These are phyloP conservation scores for Luidia sarsii DNA, from an alignment of 53 echinoderm and acorn worm species.

Conservation along the genomic window DNA sequence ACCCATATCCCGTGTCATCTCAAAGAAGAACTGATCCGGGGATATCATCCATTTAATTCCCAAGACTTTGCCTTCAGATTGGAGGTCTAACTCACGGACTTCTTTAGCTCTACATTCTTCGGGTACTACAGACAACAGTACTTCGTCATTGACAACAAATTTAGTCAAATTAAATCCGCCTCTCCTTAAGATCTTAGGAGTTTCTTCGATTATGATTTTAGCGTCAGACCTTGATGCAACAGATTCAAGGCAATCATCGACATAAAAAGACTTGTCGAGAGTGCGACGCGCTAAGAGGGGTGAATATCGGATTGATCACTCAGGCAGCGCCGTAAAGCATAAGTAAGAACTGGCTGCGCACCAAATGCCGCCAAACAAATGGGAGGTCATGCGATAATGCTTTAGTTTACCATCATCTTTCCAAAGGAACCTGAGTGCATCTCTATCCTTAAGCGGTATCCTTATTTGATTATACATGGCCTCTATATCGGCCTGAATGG, in stretches of 20 bases:
- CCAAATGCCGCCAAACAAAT: constrained; percentile 19
- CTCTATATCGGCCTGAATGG: no score
- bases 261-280: constrained; percentile 16
- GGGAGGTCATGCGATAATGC: neutral
- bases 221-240: constrained; percentile 5
- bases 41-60: constrained; percentile 44
- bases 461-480: no score
- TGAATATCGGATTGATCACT: neutral
- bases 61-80: constrained; percentile 4
- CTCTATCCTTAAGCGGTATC: no score
- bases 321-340: neutral
- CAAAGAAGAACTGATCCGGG: constrained; percentile 37
- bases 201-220: constrained; percentile 14
- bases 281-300: constrained; percentile 8
- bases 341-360: constrained; percentile 9
- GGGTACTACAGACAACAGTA: constrained; percentile 20
- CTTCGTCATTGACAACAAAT: constrained; percentile 33
- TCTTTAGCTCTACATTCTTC: constrained; percentile 5
- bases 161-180: constrained; percentile 18
- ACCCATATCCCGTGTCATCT: constrained; percentile 7
- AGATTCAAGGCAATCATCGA: constrained; percentile 31
- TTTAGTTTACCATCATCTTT: neutral
- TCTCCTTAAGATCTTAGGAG: constrained; percentile 26
- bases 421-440: constrained; percentile 30
- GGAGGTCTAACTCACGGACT: constrained; percentile 3